Evolutionary conservation across 2,797 vertebrate species (phyloP).

Genomic region (Sebastes trivittatus): DNA sequence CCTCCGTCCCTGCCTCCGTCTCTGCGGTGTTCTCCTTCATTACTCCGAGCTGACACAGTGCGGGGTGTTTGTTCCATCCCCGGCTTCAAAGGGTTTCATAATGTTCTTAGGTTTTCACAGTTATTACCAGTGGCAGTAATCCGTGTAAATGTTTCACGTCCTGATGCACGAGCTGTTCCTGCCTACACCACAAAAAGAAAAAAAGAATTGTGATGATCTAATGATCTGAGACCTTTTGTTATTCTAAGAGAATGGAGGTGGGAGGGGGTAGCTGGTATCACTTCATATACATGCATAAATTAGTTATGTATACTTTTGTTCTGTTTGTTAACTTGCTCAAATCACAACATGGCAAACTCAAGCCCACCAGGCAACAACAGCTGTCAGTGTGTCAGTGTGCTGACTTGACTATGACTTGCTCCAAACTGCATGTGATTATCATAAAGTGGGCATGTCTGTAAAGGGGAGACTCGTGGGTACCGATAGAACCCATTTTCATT

Average conservation of each 20-base stretch:
- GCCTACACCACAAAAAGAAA: neutral
- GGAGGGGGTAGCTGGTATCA: neutral
- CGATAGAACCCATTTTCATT: too few species aligned
- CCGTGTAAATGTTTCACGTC: slow-evolving; percentile 8
- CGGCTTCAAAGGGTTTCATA: slow-evolving; percentile 63
- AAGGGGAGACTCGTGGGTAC: too few species aligned
- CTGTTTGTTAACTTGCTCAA: neutral
- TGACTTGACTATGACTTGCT: too few species aligned
- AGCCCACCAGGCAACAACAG: too few species aligned
- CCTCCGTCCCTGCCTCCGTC: neutral
- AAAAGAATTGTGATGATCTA: neutral
- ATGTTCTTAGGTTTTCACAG: slow-evolving; percentile 57
- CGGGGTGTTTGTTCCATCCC: slow-evolving; percentile 28
- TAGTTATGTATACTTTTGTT: neutral
- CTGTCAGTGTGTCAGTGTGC: too few species aligned
- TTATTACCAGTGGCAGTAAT: slow-evolving; percentile 38
- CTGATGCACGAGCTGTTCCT: slow-evolving; percentile 25
- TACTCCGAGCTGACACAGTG: slow-evolving; percentile 2
- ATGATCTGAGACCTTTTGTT: slow-evolving; percentile 31
- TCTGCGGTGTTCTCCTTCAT: slow-evolving; percentile 20
- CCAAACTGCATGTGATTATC: too few species aligned
- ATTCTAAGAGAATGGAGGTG: neutral
- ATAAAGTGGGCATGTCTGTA: too few species aligned
- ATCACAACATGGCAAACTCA: rapidly evolving
- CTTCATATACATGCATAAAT: slow-evolving; percentile 11